Evolutionary conservation across 2,797 vertebrate species (phyloP).

Genomic region (Enteromius treurensis): DNA sequence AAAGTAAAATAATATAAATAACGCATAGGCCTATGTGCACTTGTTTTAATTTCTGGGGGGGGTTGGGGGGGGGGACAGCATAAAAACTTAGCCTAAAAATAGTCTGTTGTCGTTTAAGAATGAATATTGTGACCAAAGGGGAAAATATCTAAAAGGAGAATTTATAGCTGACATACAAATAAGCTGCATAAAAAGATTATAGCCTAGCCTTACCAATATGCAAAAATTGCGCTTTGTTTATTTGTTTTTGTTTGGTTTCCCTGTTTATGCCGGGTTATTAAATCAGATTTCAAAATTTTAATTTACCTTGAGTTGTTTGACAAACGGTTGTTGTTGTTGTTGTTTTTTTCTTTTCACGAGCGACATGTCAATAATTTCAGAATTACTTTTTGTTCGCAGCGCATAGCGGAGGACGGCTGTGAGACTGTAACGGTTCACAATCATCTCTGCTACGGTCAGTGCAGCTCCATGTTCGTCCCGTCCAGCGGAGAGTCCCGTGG

Average conservation of each 20-base stretch:
- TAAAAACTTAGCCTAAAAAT: not conserved
- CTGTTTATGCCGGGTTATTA: not conserved
- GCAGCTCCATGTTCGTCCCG: slow-evolving; percentile 81
- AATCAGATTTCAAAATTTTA: not conserved
- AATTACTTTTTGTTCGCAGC: slow-evolving; percentile 64
- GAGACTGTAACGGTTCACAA: slow-evolving; percentile 75
- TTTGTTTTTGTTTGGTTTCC: not conserved
- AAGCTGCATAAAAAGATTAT: not conserved
- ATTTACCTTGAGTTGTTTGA: not conserved
- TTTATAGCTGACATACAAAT: not conserved
- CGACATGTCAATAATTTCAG: not conserved
- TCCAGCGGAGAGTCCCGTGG: slow-evolving; percentile 64
- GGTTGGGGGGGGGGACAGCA: not conserved
- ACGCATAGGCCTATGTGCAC: not conserved
- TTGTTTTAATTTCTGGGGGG: not conserved
- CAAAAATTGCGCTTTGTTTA: not conserved
- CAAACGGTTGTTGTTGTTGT: not conserved
- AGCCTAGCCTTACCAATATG: not conserved
- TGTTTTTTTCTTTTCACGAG: not conserved
- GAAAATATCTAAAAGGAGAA: not conserved
- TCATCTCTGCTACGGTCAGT: slow-evolving; percentile 81
- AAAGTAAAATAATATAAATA: not conserved
- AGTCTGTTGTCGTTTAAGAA: not conserved
- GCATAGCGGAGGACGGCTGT: slow-evolving; percentile 74
- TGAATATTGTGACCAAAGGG: not conserved